Evolutionary conservation across 2,797 vertebrate genomes (phyloP).

Genomic region (Gobio occitaniae): DNA sequence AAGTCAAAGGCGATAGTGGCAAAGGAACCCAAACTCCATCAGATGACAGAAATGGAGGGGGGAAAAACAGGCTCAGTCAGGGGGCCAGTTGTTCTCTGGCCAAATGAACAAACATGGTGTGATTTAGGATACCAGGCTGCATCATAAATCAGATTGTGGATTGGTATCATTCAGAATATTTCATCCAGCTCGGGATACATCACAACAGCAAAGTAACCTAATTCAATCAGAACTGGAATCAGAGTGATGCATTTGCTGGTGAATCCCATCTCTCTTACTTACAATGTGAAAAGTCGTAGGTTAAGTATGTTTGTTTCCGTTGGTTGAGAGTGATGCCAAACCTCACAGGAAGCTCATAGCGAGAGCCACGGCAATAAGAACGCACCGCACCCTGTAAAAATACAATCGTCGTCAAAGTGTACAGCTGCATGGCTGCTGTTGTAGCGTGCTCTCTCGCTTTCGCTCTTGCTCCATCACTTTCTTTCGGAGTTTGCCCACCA

Average conservation of each 20-base stretch:
- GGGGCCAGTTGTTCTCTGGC: not conserved
- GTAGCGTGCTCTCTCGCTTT: conserved; percentile 6
- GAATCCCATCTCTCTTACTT: no score
- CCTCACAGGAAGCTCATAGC: conserved; percentile 28
- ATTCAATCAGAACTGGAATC: conserved; percentile 4
- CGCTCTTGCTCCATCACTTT: not conserved
- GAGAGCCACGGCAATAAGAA: not conserved
- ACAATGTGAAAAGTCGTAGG: not conserved
- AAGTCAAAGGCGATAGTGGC: not conserved
- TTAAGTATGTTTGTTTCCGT: conserved; percentile 9
- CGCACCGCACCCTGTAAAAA: conserved; percentile 29
- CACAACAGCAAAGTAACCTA: not conserved
- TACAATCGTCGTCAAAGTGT: conserved; percentile 20
- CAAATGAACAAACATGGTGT: not conserved
- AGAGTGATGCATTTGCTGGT: not conserved
- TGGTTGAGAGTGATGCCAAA: conserved; percentile 21
- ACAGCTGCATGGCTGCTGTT: conserved; percentile 17
- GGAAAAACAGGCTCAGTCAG: not conserved
- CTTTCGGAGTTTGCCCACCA: not conserved
- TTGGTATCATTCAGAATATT: not conserved
- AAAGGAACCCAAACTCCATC: not conserved
- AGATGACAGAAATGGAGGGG: not conserved
- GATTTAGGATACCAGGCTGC: not conserved
- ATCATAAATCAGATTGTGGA: not conserved
- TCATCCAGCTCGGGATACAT: not conserved